A percentile compares a stretch with the other conserved stretches of the same genome.
Conservation (phyloP, 1,140 invertebrate genomes). For the Dendroctonus valens region DNA sequence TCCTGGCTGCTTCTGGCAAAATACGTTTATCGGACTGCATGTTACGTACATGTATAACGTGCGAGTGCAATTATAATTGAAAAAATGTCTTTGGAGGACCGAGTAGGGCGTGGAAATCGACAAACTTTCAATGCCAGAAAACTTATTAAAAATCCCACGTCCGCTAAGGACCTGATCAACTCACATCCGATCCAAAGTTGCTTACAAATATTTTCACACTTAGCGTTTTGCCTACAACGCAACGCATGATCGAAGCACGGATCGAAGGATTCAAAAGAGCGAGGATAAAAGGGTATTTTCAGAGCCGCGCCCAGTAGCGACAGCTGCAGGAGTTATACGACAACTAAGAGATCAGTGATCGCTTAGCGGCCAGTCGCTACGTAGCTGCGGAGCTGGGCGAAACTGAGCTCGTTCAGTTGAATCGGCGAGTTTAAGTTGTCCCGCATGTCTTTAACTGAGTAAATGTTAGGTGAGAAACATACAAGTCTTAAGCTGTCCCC, state of each 20-base stretch:
- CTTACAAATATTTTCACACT: constrained; percentile 22
- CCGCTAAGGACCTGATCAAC: background rate
- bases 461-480: too few relatives aligned
- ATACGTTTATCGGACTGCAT: constrained; percentile 8
- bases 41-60: too few relatives aligned
- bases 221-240: constrained; percentile 15
- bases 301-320: constrained; percentile 12
- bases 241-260: background rate
- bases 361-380: constrained; percentile 17
- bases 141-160: too few relatives aligned
- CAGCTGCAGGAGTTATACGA: constrained; percentile 3
- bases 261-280: constrained; percentile 7
- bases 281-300: background rate
- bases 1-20: constrained; percentile 2
- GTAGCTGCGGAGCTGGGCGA: constrained; percentile 6
- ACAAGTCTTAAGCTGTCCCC: too few relatives aligned
- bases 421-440: background rate
- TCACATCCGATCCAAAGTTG: constrained; percentile 3
- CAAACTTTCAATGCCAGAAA: too few relatives aligned
- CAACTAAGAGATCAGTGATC: constrained; percentile 18
- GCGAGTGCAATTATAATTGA: too few relatives aligned
- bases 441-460: too few relatives aligned
- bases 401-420: background rate
- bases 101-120: too few relatives aligned
- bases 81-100: too few relatives aligned